Base-by-base conservation (phyloP, 2,888 invertebrate species). In the Eupithecia insigniata region DNA sequence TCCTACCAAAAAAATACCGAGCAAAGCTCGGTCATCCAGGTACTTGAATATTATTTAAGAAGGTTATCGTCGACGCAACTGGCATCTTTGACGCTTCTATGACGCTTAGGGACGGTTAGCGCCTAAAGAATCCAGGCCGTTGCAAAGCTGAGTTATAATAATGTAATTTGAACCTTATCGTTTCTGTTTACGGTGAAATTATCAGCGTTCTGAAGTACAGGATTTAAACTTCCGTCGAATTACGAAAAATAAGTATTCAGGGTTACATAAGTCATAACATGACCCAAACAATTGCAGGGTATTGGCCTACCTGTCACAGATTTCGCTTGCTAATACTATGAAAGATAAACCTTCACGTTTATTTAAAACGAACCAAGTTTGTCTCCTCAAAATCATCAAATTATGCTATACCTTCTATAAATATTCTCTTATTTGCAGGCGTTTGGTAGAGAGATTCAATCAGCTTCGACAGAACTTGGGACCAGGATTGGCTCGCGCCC, bases 121-220 rank as follows among this genome's bases (percentile, higher is more conserved):
- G 0, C 98, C 99, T 0, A 93, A 97, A 0, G 97, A 97, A n/a
- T 97, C 99, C 0, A 98, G 97, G 78, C 99, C 99, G 0, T 89
- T 99, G 79, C 99, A 99, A 84, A 95, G 93, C 93, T 93, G 32
- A 60, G 70, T 58, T 51, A 2, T 26, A 22, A 55, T 22, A n/a
- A 22, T 1, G 1, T 22, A 18, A 22, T n/a, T 8, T n/a, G 51
- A 7, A n/a, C 22, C 51, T 12, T 39, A 39, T 39, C 36, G 36
- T 14, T 43, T 43, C n/a, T 18, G 6, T 7, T n/a, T 1, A 7
- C 6, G 6, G 18, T 43, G 7, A 43, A 43, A n/a, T 43, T 43
- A 43, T 4, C 18, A 43, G 43, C 18, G 43, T 18, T 43, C 18
- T 6, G 10, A 34, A 34, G 34, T 34, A 8, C 34, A 8, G 8